phyloP scores from a whole-genome alignment of 2,113 vertebrate genomes.

The Myodes glareolus region DNA sequence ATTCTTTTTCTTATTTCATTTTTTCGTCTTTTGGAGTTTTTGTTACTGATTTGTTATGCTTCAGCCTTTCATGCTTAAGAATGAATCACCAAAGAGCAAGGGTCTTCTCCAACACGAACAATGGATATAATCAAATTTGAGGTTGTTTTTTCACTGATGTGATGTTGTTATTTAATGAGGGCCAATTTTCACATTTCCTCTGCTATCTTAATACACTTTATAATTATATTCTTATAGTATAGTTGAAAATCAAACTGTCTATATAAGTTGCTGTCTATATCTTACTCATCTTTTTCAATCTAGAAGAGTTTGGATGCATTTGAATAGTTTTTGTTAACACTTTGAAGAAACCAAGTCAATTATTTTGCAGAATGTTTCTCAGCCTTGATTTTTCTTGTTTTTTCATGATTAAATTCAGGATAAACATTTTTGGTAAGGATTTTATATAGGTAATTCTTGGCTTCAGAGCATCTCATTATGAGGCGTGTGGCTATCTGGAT shows the following conservation, averaged over 20 bases:
- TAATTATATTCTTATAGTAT: not conserved
- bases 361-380: not conserved
- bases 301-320: not conserved
- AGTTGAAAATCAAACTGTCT: not conserved
- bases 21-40: not conserved
- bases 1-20: not conserved
- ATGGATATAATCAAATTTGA: not conserved
- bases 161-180: not conserved
- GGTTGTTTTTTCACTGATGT: not conserved
- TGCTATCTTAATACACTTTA: not conserved
- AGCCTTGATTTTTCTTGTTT: constrained; percentile 27
- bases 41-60: not conserved
- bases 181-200: not conserved
- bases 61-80: not conserved
- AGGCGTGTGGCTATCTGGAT: not conserved
- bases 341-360: not conserved
- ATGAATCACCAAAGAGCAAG: not conserved
- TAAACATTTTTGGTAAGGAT: not conserved
- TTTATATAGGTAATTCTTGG: not conserved
- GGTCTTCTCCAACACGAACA: not conserved
- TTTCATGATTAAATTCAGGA: not conserved
- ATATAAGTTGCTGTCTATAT: constrained; percentile 22
- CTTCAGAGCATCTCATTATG: not conserved
- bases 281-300: not conserved
- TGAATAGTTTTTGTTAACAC: not conserved